phyloP scores from a whole-genome alignment of 2,797 vertebrate species.

The Danio tinwini region DNA sequence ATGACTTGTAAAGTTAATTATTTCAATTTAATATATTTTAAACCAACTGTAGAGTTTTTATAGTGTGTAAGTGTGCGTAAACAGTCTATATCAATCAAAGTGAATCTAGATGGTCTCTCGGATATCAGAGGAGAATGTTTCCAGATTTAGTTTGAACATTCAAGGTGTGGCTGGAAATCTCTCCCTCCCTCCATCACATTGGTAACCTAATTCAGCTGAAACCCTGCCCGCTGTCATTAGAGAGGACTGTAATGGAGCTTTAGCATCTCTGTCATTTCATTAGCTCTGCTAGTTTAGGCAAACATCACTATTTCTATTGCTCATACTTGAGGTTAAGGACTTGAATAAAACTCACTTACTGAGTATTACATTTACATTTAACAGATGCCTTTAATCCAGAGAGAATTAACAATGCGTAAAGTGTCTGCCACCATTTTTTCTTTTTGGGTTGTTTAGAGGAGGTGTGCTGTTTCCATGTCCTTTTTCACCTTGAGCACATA shows the following conservation, averaged over 20 bases:
- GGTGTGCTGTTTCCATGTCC: background rate
- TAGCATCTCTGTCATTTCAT: slow-evolving; percentile 13
- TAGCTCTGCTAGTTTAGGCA: slow-evolving; percentile 1
- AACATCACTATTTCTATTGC: slow-evolving; percentile 1
- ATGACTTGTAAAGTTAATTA: too few species aligned
- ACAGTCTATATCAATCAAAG: too few species aligned
- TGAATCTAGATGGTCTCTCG: background rate
- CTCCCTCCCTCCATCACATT: slow-evolving; percentile 4
- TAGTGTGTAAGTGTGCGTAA: too few species aligned
- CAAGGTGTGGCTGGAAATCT: slow-evolving; percentile 18
- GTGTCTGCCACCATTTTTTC: background rate
- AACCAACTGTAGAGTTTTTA: too few species aligned
- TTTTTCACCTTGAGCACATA: background rate
- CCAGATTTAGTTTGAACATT: slow-evolving; percentile 28
- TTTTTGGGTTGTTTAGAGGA: background rate
- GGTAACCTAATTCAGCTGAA: slow-evolving; percentile 24
- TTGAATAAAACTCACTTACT: slow-evolving; percentile 6
- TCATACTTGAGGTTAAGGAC: background rate
- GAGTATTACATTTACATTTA: slow-evolving; percentile 9
- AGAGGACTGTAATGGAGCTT: slow-evolving; percentile 16
- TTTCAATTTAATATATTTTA: too few species aligned
- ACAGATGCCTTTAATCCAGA: background rate
- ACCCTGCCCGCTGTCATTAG: background rate
- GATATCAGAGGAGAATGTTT: slow-evolving; percentile 21
- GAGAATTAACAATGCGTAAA: background rate